phyloP scores from a whole-genome alignment of 2,797 vertebrate species.

The Brachymystax lenok region DNA sequence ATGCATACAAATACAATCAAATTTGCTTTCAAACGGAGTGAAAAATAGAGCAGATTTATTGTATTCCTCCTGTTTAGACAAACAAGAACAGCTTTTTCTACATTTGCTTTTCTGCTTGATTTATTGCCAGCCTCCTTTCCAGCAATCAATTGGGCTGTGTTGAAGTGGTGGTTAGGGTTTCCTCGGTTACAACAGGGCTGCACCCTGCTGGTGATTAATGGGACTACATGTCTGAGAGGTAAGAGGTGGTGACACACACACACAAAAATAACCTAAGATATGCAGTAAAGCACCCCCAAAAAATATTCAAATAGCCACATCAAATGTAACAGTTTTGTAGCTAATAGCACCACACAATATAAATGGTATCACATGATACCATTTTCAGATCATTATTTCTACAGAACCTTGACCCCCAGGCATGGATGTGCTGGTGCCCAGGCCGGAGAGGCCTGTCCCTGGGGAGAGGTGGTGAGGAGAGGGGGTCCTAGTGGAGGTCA shows the following conservation, averaged over 20 bases:
- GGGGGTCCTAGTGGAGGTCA: slow-evolving; percentile 47
- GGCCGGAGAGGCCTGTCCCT: slow-evolving; percentile 11
- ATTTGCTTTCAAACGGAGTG: slow-evolving; percentile 79
- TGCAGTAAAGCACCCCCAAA: neutral
- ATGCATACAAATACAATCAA: slow-evolving; percentile 70
- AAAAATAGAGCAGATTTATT: slow-evolving; percentile 79
- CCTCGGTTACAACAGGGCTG: slow-evolving; percentile 82
- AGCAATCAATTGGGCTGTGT: slow-evolving; percentile 74
- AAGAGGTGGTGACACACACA: neutral
- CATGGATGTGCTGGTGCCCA: slow-evolving; percentile 9
- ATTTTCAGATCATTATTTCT: slow-evolving; percentile 14
- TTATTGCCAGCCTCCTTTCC: slow-evolving; percentile 77
- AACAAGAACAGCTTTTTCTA: slow-evolving; percentile 79
- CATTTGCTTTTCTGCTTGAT: slow-evolving; percentile 77
- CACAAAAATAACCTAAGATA: neutral
- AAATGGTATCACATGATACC: neutral
- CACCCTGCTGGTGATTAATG: slow-evolving; percentile 81
- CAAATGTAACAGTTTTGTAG: neutral
- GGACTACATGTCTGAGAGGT: slow-evolving; percentile 43
- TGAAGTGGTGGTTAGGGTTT: slow-evolving; percentile 50
- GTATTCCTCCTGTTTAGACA: slow-evolving; percentile 79
- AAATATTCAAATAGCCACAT: neutral
- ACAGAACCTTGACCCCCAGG: slow-evolving; percentile 6
- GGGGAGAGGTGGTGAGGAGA: slow-evolving; percentile 23
- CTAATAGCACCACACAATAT: neutral